Evolutionary conservation across 2,113 vertebrate genomes (phyloP), one percentile per base, ranked within the genome.

Genomic region (Plecotus auritus): DNA sequence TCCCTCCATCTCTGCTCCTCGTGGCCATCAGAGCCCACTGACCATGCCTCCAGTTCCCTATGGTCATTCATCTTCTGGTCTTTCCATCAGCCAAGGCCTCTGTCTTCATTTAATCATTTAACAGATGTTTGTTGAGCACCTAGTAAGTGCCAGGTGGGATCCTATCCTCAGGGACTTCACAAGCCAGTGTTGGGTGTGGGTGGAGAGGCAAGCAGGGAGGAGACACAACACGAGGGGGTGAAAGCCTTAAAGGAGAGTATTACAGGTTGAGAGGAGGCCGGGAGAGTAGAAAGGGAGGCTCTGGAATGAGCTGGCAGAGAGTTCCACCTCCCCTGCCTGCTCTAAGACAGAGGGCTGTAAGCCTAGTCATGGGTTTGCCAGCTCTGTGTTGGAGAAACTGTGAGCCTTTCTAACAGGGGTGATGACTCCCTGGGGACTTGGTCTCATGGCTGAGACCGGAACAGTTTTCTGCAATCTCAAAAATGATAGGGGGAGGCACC

Each of bases 41-140:
- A 5, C 1, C 13, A 0, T 5, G 0, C 54, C 70, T 88, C 26
- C 2, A 2, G 30, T 72, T 86, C 40, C 89, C 54, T 1, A 0
- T 40, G 30, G 54, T 18, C 26, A 4, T 73, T 83, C 59, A 64
- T 59, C 69, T 42, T 74, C 85, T 42, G 10, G 4, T 59, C 40
- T 90, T 72, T 26, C 47, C 49, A 13, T 83, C 70, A 77, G 18
- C 42, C 4, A 73, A 40, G 47, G 18, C 28, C 23, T 78, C 45
- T 82, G 40, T 77, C 37, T 86, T 85, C 90, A 88, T 82, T 85
- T 26, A 70, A 22, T 86, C 51, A 67, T 32, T 90, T 81, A 64
- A 35, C 0, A 85, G 45, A 49, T 82, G 23, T 84, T 56, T 70
- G 16, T 40, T 74, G 40, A 82, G 86, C 40, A 83, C 49, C 74